A percentile compares a stretch with the other conserved stretches of the same genome.
Conservation (phyloP, 2,888 invertebrate genomes). For the Watsonalla cultraria region DNA sequence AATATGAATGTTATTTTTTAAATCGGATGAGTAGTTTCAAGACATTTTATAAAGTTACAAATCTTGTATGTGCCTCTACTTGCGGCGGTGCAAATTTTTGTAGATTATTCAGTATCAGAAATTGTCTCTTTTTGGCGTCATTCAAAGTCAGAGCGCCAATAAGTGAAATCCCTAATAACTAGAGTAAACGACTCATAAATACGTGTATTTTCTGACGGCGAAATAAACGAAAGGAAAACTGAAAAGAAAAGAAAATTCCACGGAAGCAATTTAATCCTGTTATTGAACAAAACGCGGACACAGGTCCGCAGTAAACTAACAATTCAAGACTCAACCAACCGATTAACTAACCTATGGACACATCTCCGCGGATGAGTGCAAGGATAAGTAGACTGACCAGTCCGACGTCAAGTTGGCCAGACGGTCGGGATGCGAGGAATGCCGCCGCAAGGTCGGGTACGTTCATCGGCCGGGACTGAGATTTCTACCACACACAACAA, state of each 20-base stretch:
- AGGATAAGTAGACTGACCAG: neutral
- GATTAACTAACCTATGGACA: neutral
- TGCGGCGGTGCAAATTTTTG: no score
- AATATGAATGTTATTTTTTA: no score
- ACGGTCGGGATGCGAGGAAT: constrained; percentile 35
- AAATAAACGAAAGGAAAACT: no score
- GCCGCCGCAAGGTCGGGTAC: constrained; percentile 64
- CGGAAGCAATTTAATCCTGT: neutral
- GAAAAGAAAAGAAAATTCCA: neutral
- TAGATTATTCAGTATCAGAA: no score
- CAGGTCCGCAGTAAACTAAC: neutral
- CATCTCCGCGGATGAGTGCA: neutral
- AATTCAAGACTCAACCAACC: neutral
- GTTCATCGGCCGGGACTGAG: constrained; percentile 59
- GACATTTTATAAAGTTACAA: no score
- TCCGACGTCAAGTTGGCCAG: constrained; percentile 2
- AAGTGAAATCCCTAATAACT: no score
- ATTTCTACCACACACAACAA: constrained; percentile 30
- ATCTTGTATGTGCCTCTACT: no score
- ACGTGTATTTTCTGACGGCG: neutral
- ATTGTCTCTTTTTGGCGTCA: no score
- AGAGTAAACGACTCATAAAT: no score
- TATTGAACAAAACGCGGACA: neutral
- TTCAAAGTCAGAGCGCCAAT: no score
- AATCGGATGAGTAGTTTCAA: no score